Base-by-base conservation (phyloP, 2,888 invertebrate genomes). In the Siphonodentalium dalli region DNA sequence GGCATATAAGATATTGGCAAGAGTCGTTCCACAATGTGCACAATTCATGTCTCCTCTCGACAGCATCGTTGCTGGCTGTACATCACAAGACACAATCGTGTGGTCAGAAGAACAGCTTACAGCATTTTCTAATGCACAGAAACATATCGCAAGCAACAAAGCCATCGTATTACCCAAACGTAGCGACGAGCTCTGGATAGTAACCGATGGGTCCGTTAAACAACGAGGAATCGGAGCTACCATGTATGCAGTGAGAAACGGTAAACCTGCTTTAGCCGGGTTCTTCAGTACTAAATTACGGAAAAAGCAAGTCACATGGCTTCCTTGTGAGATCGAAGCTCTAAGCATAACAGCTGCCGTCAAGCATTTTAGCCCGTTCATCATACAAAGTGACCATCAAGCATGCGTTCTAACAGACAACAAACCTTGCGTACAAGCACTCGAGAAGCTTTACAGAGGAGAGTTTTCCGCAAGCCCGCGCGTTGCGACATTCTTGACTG, bases 291-390 rank as follows among this genome's bases (percentile, higher is more conserved):
- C 46, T 1, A 51, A 51, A n/a, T 27, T 51, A 2, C 28, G 41
- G 31, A 53, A 53, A 23, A 26, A 24, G 5, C 52, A 52, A 35
- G 8, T 46, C 13, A 26, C 37, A 18, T 53, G 53, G 35, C 29
- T 51, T 8, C 47, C 41, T 26, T 46, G 41, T 40, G 53, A 53
- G 33, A 42, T 53, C 15, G 35, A 47, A 23, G 41, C 52, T 8
- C 18, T 53, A n/a, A 34, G 29, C 3, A 46, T 46, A 4, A 20
- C 46, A 2, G 9, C 40, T 11, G 45, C 45, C 6, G 23, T 51
- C 3, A 38, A 51, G 33, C 50, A 63, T 45, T 62, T 60, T 45
- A 53, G 51, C 26, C 65, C 61, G 1, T 58, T 42, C 43, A 58
- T 63, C 18, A 53, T 61, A 8, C 60, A 60, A 34, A 54, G 58